Evolutionary conservation across 2,113 vertebrate genomes (phyloP).

Genomic region (Antennarius striatus): DNA sequence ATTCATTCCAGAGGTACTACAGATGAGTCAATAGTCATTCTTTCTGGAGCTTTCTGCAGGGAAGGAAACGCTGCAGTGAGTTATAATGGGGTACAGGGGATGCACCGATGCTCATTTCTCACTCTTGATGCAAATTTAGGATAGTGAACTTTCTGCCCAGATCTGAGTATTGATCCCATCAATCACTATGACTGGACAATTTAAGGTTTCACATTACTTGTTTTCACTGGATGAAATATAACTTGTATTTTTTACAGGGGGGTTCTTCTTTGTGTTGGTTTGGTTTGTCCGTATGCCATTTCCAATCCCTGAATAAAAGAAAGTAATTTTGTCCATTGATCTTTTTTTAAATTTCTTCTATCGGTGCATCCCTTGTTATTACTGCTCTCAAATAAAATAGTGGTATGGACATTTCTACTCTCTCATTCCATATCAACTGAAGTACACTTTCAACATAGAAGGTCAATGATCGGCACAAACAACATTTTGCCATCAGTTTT

Average conservation of each 20-base stretch:
- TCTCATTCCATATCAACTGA: slow-evolving; percentile 44
- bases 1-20: slow-evolving; percentile 67
- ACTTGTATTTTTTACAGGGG: slow-evolving; percentile 33
- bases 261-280: slow-evolving; percentile 30
- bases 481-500: slow-evolving; percentile 31
- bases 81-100: slow-evolving; percentile 52
- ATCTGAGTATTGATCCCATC: slow-evolving; percentile 33
- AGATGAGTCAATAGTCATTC: slow-evolving; percentile 63
- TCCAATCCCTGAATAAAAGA: slow-evolving; percentile 30
- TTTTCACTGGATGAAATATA: slow-evolving; percentile 32
- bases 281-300: slow-evolving; percentile 15
- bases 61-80: slow-evolving; percentile 48
- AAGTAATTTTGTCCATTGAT: slow-evolving; percentile 27
- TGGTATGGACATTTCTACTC: slow-evolving; percentile 50
- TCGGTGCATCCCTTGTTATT: slow-evolving; percentile 64
- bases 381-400: slow-evolving; percentile 48
- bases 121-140: slow-evolving; percentile 30
- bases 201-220: slow-evolving; percentile 28
- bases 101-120: slow-evolving; percentile 59
- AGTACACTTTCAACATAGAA: slow-evolving; percentile 40
- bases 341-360: slow-evolving; percentile 16
- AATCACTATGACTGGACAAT: slow-evolving; percentile 33
- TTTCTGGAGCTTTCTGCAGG: slow-evolving; percentile 58
- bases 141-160: slow-evolving; percentile 25
- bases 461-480: slow-evolving; percentile 35